Conservation (phyloP, 2,113 vertebrate genomes). For the Fulica atra region DNA sequence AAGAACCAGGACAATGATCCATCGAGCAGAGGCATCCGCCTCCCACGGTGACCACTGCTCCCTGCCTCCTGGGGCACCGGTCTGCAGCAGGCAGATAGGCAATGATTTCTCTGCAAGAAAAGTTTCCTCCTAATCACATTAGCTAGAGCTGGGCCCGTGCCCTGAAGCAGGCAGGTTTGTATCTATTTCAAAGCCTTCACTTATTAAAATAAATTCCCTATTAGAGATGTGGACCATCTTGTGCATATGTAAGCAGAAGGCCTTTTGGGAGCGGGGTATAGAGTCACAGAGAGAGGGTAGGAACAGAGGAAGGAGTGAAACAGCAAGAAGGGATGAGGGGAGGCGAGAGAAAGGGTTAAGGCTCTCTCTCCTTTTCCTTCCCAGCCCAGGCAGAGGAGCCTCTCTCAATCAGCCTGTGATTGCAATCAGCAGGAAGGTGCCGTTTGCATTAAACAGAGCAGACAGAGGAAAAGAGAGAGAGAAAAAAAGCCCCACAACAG, state of each 20-base stretch:
- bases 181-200: slow-evolving; percentile 35
- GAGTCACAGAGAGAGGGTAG: neutral
- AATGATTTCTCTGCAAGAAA: neutral
- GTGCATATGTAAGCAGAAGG: neutral
- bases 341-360: slow-evolving; percentile 45
- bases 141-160: slow-evolving; percentile 14
- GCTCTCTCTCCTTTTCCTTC: neutral
- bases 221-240: neutral
- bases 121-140: slow-evolving; percentile 54
- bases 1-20: neutral
- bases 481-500: neutral
- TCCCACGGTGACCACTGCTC: neutral
- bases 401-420: slow-evolving; percentile 75
- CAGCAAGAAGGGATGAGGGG: neutral
- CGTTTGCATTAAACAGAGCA: slow-evolving; percentile 65
- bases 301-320: neutral
- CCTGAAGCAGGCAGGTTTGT: slow-evolving; percentile 28
- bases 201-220: slow-evolving; percentile 46
- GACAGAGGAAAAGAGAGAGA: neutral
- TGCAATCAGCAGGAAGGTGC: slow-evolving; percentile 74
- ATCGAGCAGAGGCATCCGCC: fast-evolving
- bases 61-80: neutral
- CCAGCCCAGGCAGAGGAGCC: slow-evolving; percentile 44
- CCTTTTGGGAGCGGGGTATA: neutral
- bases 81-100: slow-evolving; percentile 45